Evolutionary conservation across 2,797 vertebrate species (phyloP).

Genomic region (Dryobates pubescens): DNA sequence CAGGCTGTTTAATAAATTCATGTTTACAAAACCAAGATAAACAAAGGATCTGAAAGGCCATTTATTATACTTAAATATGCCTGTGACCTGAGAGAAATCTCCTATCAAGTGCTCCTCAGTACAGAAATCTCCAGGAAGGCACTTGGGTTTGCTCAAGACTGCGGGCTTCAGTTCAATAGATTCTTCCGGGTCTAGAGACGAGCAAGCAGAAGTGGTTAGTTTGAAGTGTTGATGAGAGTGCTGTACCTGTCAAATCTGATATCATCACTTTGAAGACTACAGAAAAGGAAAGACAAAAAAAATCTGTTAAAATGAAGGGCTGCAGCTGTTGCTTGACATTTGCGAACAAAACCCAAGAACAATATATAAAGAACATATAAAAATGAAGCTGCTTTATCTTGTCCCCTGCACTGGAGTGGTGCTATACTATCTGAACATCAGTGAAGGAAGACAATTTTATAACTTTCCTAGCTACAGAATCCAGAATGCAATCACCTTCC

Average conservation of each 20-base stretch:
- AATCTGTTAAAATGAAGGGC: background rate
- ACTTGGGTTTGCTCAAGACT: background rate
- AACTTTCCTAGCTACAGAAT: background rate
- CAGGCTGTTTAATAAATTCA: background rate
- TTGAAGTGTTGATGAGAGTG: background rate
- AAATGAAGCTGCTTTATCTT: background rate
- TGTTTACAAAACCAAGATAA: background rate
- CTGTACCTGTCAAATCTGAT: background rate
- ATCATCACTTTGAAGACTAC: background rate
- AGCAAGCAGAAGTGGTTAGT: background rate
- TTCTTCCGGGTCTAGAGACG: background rate
- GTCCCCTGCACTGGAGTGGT: background rate
- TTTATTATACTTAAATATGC: background rate
- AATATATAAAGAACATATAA: background rate
- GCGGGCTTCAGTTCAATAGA: background rate
- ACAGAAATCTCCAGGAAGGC: background rate
- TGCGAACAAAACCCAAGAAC: fast-evolving
- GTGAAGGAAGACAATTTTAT: background rate
- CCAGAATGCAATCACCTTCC: background rate
- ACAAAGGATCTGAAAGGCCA: background rate
- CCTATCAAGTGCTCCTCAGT: background rate
- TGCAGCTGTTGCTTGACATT: fast-evolving
- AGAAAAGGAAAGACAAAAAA: background rate
- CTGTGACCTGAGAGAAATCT: background rate
- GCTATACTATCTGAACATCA: background rate